Conservation (phyloP, 2,113 vertebrate species). For the Piprites chloris region DNA sequence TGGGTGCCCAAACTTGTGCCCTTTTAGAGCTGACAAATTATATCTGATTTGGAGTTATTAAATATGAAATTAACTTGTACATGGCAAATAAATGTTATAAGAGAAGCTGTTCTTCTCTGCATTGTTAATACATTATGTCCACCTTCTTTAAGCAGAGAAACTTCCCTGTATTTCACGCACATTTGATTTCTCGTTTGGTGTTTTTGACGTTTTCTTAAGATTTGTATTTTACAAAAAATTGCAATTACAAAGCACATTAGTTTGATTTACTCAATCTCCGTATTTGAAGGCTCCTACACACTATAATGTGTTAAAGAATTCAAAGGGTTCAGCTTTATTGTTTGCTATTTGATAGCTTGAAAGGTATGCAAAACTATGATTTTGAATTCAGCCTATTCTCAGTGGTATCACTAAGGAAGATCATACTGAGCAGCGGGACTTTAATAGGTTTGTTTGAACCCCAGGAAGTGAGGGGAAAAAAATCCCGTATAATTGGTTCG, state of each 20-base stretch:
- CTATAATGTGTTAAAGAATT: constrained; percentile 40
- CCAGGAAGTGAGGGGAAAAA: constrained; percentile 43
- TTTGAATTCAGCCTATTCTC: constrained; percentile 66
- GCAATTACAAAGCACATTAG: background rate
- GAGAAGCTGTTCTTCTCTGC: background rate
- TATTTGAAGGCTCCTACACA: constrained; percentile 31
- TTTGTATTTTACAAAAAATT: constrained; percentile 12
- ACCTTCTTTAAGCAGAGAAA: background rate
- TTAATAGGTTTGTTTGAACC: constrained; percentile 68
- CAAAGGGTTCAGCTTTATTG: constrained; percentile 40
- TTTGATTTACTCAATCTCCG: background rate
- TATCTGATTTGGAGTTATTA: constrained; percentile 59
- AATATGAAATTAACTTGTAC: constrained; percentile 35
- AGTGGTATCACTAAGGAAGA: constrained; percentile 60
- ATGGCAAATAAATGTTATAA: background rate
- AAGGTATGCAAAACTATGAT: constrained; percentile 65
- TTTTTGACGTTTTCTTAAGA: background rate
- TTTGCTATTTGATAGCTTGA: constrained; percentile 60
- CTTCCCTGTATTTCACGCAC: background rate
- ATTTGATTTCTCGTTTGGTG: background rate
- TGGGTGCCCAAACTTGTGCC: constrained; percentile 72
- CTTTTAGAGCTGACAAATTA: constrained; percentile 65
- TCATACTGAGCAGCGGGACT: constrained; percentile 59
- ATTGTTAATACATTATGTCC: background rate
- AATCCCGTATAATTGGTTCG: constrained; percentile 63